Evolutionary conservation across 35 echinoderm and acorn worm species (phyloP).

Genomic region (Heliocidaris tuberculata): DNA sequence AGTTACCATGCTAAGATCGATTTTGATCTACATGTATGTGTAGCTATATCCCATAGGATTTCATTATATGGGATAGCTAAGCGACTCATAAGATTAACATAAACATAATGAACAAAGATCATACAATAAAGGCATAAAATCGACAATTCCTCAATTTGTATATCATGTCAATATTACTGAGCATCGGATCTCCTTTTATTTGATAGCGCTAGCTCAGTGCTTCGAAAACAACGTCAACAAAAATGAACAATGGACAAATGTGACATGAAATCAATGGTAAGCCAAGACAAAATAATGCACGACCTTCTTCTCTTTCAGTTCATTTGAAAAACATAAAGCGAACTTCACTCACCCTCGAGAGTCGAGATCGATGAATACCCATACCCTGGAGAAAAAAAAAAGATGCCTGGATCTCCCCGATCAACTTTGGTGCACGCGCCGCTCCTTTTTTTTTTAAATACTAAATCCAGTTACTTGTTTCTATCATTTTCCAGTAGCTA

Average conservation of each 20-base stretch:
- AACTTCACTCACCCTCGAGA: background rate
- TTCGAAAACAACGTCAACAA: background rate
- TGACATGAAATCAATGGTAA: background rate
- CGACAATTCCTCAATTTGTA: background rate
- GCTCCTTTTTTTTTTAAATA: background rate
- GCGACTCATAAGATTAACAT: background rate
- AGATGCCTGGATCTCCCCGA: background rate
- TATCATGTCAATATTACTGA: background rate
- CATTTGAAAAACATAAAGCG: background rate
- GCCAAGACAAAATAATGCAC: background rate
- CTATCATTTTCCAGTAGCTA: too few species aligned
- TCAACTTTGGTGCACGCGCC: background rate
- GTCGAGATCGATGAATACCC: background rate
- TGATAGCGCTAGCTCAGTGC: background rate
- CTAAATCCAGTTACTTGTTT: background rate
- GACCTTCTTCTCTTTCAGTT: background rate
- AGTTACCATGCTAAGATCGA: too few species aligned
- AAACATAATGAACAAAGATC: background rate
- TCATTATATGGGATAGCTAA: background rate
- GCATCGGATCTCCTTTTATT: background rate
- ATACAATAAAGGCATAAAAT: background rate
- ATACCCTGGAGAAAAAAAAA: background rate
- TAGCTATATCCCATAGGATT: too few species aligned
- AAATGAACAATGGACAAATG: background rate
- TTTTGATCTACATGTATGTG: too few species aligned